Base-by-base conservation (phyloP, 1,140 invertebrate species). In the Antheraea mylitta region DNA sequence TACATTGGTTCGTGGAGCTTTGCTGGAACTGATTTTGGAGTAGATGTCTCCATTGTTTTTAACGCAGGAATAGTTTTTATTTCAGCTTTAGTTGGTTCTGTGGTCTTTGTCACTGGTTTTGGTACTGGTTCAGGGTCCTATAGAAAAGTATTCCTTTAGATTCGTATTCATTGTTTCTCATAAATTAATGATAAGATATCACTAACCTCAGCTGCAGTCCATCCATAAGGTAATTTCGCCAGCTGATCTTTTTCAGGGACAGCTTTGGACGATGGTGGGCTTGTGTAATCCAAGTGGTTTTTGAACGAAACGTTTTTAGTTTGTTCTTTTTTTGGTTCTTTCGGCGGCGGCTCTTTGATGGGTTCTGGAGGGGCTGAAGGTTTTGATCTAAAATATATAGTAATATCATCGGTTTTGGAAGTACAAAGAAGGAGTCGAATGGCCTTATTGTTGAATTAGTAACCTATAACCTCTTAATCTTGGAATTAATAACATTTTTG, bases 221-320 rank as follows among this genome's bases (percentile, higher is more conserved):
- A 93, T 16, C 92, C 92, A 74, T 92, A 93, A 0, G 92, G 91
- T 13, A 91, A 71, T 62, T 93, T 93, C 0, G 92, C 92, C 0
- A 93, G 81, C 69, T 92, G 91, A 64, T 93, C 92, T 68, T 93
- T 93, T 66, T 93, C 92, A 5, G 90, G 82, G n/a, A 93, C 91
- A 36, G 92, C 80, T 64, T 90, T 92, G 0, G 86, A 86, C 5
- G 88, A 73, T 7, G 88, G 88, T 37, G 89, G 89, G 60, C 85
- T 91, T 7, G 91, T 92, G 75, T 89, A 89, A 74, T 92, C 92
- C 60, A 92, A 69, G 60, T 93, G 92, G 69, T 93, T 93, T 70
- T 93, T 93, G 78, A 93, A 93, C 0, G 92, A 93, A 0, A 93
- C 92, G 37, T 92, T 92, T 71, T 93, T 93, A 0, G 92, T 93